Percentiles rank a stretch among this genome's conserved stretches.
Evolutionary conservation across 2,797 vertebrate species (phyloP).

Genomic region (Tachyglossus aculeatus): DNA sequence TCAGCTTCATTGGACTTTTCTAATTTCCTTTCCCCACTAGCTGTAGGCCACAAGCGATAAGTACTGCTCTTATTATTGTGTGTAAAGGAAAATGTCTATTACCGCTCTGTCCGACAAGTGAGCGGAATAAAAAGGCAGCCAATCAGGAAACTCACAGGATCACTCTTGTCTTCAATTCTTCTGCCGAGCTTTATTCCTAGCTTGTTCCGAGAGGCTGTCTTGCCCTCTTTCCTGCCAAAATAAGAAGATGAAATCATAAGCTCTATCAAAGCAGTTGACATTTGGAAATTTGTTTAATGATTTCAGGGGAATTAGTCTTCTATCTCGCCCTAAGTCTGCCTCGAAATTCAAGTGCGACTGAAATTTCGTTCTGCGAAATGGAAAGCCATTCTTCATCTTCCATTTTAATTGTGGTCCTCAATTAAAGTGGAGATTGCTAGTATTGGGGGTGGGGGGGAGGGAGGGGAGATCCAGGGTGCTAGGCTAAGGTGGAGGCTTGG

Average conservation of each 20-base stretch:
- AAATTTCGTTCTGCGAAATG: constrained; percentile 41
- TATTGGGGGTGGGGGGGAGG: constrained; percentile 35
- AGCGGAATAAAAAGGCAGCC: constrained; percentile 75
- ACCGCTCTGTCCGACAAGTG: constrained; percentile 77
- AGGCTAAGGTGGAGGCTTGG: too few relatives aligned
- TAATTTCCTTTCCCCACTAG: constrained; percentile 89
- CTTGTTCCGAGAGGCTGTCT: constrained; percentile 61
- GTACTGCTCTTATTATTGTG: constrained; percentile 94
- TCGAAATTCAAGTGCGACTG: constrained; percentile 70
- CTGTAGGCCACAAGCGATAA: constrained; percentile 95
- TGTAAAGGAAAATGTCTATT: constrained; percentile 89
- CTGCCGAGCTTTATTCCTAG: constrained; percentile 53
- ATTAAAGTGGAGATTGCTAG: constrained; percentile 3
- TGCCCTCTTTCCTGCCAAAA: constrained; percentile 76
- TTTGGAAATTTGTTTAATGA: constrained; percentile 78
- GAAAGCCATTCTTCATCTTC: constrained; percentile 55
- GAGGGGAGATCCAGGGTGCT: constrained; percentile 25
- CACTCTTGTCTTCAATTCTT: constrained; percentile 72
- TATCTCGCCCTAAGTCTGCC: constrained; percentile 66
- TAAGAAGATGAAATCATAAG: constrained; percentile 77
- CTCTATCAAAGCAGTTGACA: constrained; percentile 71
- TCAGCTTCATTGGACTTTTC: constrained; percentile 90
- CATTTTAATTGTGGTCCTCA: constrained; percentile 39
- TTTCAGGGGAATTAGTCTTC: constrained; percentile 74
- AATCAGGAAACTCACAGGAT: constrained; percentile 63